Base-by-base conservation (phyloP, 2,888 invertebrate species). In the Lasius fuliginosus region DNA sequence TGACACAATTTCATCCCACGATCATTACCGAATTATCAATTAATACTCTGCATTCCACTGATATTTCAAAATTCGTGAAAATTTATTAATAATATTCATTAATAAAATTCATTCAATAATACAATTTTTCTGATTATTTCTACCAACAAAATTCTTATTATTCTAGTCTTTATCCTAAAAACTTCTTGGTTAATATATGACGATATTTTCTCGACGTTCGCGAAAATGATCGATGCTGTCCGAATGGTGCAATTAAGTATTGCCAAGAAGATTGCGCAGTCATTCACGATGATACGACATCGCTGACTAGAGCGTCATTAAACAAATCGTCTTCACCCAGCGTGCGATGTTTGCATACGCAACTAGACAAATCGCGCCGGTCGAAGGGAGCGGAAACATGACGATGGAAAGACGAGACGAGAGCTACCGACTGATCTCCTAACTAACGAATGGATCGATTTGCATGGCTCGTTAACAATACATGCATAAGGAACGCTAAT, bases 381-480 rank as follows among this genome's bases (percentile, higher is more conserved):
- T 33, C 82, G 86, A 85, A 69, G 77, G 71, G 81, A 79, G 77
- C 86, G 89, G n/a, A 89, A 88, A 88, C 89, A 89, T 87, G 83
- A 82, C 85, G 89, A 83, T 81, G 86, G 86, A 83, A 84, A 88
- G 89, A 86, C 85, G 84, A 89, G 90, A 86, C 89, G 77, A 56
- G 85, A 83, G 90, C 90, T 90, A 90, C 90, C 86, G 84, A 82
- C 89, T 86, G 88, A 90, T 90, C 84, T 64, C 81, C 89, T 68
- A 75, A 76, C 83, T 90, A 90, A 90, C 90, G 90, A 90, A 90
- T 90, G 89, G 77, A 90, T 90, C 90, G 90, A 89, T 90, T 90
- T 90, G 90, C 89, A 83, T 84, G 89, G 90, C 90, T 90, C 90
- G 90, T 90, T 90, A 90, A 90, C 90, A 89, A 90, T 90, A 87